These are phyloP conservation scores for Cantharis rustica DNA, from an alignment of 2,888 invertebrate species.

Conservation along the genomic window DNA sequence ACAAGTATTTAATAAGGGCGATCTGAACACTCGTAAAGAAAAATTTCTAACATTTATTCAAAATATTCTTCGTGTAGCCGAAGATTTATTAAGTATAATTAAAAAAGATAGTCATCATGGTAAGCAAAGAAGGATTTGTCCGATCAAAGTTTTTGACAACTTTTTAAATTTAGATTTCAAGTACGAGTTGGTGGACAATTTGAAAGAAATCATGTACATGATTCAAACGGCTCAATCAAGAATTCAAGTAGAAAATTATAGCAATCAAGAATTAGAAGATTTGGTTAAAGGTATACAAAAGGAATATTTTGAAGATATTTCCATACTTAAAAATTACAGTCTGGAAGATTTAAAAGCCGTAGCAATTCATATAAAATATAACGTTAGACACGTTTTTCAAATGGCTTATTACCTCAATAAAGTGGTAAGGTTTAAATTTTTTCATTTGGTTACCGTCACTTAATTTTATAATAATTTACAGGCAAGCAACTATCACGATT, in stretches of 20 bases:
- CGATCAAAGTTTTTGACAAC: not conserved
- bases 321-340: not conserved
- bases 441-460: too few relatives aligned
- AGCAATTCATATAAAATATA: not conserved
- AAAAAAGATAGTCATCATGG: not conserved
- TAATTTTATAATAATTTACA: not conserved
- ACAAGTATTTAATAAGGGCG: not conserved
- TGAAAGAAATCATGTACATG: not conserved
- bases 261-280: not conserved
- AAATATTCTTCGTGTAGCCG: not conserved
- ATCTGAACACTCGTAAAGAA: not conserved
- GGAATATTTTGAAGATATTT: not conserved
- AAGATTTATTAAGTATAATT: not conserved
- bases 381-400: not conserved
- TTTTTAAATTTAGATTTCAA: not conserved
- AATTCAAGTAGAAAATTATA: not conserved
- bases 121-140: not conserved
- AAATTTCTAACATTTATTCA: not conserved
- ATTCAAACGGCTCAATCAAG: not conserved
- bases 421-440: not conserved
- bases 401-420: not conserved
- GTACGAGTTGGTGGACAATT: not conserved
- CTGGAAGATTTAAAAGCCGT: not conserved
- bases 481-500: not conserved
- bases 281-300: not conserved